A percentile compares a stretch with the other conserved stretches of the same genome.
Evolutionary conservation across 2,113 vertebrate species (phyloP).

Genomic region (Mustela lutreola): DNA sequence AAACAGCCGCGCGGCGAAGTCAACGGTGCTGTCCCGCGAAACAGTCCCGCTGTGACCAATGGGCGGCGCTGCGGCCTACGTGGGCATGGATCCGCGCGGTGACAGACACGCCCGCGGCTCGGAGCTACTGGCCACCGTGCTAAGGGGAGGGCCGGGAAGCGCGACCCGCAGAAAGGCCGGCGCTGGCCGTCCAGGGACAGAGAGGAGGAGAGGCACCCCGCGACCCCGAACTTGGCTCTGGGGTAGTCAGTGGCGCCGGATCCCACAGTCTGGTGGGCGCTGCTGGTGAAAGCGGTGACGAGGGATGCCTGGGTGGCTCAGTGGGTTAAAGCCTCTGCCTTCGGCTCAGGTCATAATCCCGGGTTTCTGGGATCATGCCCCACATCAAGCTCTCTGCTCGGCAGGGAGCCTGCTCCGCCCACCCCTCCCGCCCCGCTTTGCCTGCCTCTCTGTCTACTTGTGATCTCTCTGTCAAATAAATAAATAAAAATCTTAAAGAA

Average conservation of each 20-base stretch:
- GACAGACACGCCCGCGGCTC: neutral
- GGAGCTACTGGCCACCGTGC: neutral
- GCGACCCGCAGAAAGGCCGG: neutral
- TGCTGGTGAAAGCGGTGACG: rapidly evolving
- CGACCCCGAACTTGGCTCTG: neutral
- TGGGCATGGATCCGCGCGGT: neutral
- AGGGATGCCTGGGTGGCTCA: no score
- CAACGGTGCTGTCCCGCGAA: neutral
- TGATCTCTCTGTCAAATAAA: no score
- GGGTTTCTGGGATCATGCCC: no score
- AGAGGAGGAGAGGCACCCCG: neutral
- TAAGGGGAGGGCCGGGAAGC: neutral
- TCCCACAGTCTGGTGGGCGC: neutral
- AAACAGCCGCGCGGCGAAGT: neutral
- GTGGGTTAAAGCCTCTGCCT: no score
- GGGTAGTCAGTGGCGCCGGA: neutral
- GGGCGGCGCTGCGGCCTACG: neutral
- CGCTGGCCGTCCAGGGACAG: neutral
- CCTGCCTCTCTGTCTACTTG: no score
- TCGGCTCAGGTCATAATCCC: no score
- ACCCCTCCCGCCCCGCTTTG: no score
- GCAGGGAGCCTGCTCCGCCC: no score
- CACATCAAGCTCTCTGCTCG: no score
- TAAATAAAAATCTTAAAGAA: no score
- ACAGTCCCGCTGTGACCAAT: neutral